Evolutionary conservation across 2,113 vertebrate species (phyloP).

Genomic region (Chionodraco myersi): DNA sequence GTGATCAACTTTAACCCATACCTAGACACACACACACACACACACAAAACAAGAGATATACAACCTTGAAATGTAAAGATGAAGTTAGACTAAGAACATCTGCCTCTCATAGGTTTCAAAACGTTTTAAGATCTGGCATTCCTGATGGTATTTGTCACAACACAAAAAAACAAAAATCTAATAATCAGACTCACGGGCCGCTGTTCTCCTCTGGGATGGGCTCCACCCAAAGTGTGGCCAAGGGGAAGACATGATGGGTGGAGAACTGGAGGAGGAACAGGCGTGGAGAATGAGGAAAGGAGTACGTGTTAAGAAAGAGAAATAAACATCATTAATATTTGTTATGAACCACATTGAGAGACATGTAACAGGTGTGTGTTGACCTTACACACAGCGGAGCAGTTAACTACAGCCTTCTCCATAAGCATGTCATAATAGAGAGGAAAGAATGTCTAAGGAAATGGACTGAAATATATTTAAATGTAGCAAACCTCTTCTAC

Average conservation of each 20-base stretch:
- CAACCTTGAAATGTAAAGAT: not conserved
- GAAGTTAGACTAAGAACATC: not conserved
- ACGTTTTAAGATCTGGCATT: not conserved
- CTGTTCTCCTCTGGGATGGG: constrained; percentile 91
- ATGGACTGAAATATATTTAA: no score
- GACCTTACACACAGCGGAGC: not conserved
- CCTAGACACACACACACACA: constrained; percentile 78
- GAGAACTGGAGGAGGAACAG: constrained; percentile 88
- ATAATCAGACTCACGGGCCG: constrained; percentile 56
- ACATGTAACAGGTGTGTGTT: not conserved
- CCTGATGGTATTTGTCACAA: no score
- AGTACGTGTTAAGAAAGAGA: not conserved
- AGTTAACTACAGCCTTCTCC: not conserved
- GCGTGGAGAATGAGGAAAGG: not conserved
- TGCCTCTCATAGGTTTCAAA: not conserved
- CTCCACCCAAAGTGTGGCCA: constrained; percentile 96
- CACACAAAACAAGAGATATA: no score
- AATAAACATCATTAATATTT: not conserved
- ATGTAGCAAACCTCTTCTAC: no score
- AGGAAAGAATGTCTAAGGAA: not conserved
- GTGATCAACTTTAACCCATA: constrained; percentile 94
- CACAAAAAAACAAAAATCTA: not conserved
- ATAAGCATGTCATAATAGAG: not conserved
- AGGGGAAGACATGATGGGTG: constrained; percentile 95
- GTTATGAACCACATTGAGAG: no score